phyloP scores from a whole-genome alignment of 2,797 vertebrate species.

The Crypturellus tataupa region DNA sequence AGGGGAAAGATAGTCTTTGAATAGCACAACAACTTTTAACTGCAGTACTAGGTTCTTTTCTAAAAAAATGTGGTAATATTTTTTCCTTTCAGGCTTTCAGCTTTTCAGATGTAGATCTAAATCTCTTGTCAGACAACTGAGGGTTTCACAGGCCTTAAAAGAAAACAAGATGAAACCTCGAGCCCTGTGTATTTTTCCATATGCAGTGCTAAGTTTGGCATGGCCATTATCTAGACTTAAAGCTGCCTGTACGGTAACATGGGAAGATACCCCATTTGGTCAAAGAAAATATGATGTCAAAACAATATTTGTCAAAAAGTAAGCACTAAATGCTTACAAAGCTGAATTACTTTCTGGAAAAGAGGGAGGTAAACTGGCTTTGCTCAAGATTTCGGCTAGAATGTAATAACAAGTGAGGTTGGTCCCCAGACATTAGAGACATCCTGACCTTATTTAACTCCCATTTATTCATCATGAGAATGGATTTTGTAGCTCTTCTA shows the following conservation, averaged over 20 bases:
- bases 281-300: background rate
- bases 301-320: background rate
- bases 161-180: background rate
- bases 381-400: slow-evolving; percentile 49
- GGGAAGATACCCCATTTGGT: background rate
- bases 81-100: background rate
- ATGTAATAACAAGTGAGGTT: slow-evolving; percentile 58
- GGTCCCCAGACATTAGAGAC: slow-evolving; percentile 48
- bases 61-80: background rate
- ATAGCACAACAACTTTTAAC: background rate
- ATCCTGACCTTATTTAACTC: slow-evolving; percentile 64
- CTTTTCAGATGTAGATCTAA: background rate
- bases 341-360: background rate
- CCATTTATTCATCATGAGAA: slow-evolving; percentile 66
- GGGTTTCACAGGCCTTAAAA: background rate
- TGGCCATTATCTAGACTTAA: background rate
- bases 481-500: slow-evolving; percentile 56
- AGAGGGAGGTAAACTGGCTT: slow-evolving; percentile 23
- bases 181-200: background rate
- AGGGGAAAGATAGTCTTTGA: background rate
- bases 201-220: background rate
- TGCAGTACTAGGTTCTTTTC: background rate
- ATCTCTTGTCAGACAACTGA: background rate
- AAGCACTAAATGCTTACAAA: background rate
- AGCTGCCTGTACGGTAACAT: background rate